Conservation (phyloP, 2,113 vertebrate species). For the Strigops habroptila region DNA sequence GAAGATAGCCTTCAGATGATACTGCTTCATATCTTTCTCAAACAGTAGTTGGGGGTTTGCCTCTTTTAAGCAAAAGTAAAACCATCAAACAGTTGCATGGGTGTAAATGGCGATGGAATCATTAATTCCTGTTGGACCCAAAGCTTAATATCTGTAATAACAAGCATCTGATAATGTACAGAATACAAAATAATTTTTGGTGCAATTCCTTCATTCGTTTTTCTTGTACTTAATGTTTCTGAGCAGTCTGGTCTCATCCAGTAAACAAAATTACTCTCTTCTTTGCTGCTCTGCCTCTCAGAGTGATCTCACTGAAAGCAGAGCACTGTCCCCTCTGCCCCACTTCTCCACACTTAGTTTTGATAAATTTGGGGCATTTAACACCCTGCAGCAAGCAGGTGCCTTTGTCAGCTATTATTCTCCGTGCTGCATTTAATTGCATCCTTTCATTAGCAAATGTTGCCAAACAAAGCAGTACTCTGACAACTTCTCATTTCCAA, state of each 20-base stretch:
- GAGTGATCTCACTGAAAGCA: not conserved
- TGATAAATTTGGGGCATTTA: not conserved
- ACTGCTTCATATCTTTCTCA: not conserved
- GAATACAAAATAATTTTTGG: not conserved
- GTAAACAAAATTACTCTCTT: not conserved
- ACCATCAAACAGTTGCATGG: not conserved
- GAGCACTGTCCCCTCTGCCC: not conserved
- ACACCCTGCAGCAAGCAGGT: not conserved
- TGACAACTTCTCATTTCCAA: conserved; percentile 22
- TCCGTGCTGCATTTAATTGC: not conserved
- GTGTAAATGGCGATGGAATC: not conserved
- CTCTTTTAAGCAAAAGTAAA: not conserved
- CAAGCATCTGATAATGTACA: not conserved
- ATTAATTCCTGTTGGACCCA: not conserved
- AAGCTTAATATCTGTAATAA: not conserved
- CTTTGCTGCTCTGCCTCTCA: not conserved
- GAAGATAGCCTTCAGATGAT: not conserved
- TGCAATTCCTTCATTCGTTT: not conserved
- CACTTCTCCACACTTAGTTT: not conserved
- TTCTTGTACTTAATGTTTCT: not conserved
- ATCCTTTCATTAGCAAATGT: not conserved
- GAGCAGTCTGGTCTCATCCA: not conserved
- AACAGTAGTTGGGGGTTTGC: not conserved
- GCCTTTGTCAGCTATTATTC: not conserved
- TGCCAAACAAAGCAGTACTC: conserved; percentile 5